These are phyloP conservation scores for Phanerotoma sp. DNA, from an alignment of 2,888 invertebrate genomes.

Conservation along the genomic window DNA sequence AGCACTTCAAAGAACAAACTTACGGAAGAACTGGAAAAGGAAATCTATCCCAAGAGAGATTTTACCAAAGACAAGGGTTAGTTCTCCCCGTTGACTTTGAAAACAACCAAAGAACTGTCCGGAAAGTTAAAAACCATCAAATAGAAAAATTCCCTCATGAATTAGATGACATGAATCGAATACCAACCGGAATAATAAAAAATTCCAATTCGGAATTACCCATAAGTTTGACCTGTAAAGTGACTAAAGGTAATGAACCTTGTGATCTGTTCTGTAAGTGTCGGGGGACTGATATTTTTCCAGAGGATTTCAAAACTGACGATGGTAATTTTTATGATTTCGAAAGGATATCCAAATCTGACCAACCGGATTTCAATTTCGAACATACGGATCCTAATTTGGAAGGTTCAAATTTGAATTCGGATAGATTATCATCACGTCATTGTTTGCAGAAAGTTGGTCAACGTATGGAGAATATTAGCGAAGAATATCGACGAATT, in stretches of 20 bases:
- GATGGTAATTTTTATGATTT: not conserved
- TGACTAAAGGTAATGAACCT: conserved; percentile 19
- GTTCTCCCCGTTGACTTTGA: conserved; percentile 6
- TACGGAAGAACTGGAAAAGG: conserved; percentile 1
- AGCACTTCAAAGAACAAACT: not conserved
- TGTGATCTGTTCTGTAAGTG: conserved; percentile 26
- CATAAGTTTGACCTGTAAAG: conserved; percentile 23
- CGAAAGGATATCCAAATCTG: not conserved
- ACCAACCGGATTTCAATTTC: not conserved
- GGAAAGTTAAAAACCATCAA: conserved; percentile 9
- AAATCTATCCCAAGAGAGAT: conserved; percentile 1
- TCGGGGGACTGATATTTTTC: conserved; percentile 23
- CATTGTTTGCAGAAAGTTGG: conserved; percentile 27
- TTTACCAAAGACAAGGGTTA: conserved; percentile 1
- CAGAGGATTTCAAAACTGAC: not conserved
- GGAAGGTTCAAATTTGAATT: not conserved
- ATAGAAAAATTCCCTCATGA: conserved; percentile 4
- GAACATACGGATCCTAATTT: no score
- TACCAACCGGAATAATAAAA: conserved; percentile 26
- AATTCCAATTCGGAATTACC: conserved; percentile 19
- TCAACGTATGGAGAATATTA: conserved; percentile 26
- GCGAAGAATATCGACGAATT: conserved; percentile 31
- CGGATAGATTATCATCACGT: not conserved
- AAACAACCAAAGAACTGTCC: not conserved
- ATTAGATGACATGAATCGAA: conserved; percentile 4